Conservation (phyloP, 1,140 invertebrate genomes). For the Drosophila sp. region DNA sequence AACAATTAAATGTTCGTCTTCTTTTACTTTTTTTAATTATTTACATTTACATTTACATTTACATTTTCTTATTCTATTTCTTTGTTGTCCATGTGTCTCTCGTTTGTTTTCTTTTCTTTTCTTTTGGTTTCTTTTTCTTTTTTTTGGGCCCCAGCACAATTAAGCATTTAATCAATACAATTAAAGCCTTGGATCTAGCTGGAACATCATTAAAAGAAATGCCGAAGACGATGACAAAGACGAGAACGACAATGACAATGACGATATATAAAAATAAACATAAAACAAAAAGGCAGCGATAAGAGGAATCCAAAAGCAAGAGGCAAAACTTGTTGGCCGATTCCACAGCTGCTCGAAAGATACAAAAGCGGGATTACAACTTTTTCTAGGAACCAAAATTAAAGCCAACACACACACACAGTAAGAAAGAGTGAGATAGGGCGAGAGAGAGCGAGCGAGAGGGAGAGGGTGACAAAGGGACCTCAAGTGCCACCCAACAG, state of each 20-base stretch:
- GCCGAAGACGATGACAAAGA: slow-evolving; percentile 30
- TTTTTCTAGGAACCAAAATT: slow-evolving; percentile 75
- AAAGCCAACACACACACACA: slow-evolving; percentile 63
- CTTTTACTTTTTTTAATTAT: slow-evolving; percentile 17
- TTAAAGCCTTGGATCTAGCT: slow-evolving; percentile 70
- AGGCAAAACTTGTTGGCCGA: slow-evolving; percentile 36
- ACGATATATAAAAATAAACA: slow-evolving; percentile 69
- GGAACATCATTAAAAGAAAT: slow-evolving; percentile 68
- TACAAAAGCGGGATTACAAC: slow-evolving; percentile 77
- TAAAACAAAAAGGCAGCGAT: slow-evolving; percentile 28
- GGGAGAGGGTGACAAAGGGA: neutral
- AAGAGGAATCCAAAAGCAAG: slow-evolving; percentile 35
- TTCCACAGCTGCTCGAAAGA: slow-evolving; percentile 32
- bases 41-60: slow-evolving; percentile 5
- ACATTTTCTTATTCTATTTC: neutral
- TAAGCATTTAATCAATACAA: slow-evolving; percentile 81
- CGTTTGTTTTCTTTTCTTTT: slow-evolving; percentile 6
- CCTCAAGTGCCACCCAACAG: slow-evolving; percentile 27
- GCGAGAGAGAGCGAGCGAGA: slow-evolving; percentile 13
- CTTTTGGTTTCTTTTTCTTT: slow-evolving; percentile 15
- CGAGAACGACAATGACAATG: slow-evolving; percentile 33
- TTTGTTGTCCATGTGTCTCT: slow-evolving; percentile 9
- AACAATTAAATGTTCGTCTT: slow-evolving; percentile 71
- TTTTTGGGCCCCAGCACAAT: slow-evolving; percentile 55
- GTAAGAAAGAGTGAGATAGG: neutral